Evolutionary conservation across 2,888 invertebrate genomes (phyloP).

Genomic region (Drosophila kuntzei): DNA sequence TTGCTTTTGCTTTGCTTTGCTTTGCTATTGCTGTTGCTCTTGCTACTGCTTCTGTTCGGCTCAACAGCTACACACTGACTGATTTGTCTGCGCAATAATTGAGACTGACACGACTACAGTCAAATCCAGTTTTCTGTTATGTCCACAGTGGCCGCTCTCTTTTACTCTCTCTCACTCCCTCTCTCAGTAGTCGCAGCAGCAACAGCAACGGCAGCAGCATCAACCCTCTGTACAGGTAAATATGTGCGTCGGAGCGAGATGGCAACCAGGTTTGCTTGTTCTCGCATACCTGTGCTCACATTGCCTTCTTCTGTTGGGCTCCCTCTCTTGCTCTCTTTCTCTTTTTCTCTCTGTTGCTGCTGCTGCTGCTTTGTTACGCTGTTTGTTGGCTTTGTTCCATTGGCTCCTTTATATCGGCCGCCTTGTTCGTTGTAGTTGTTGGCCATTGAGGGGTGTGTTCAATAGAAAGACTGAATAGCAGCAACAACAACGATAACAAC

Average conservation of each 20-base stretch:
- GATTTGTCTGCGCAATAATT: conserved; percentile 77
- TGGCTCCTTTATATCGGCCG: conserved; percentile 79
- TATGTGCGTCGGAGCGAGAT: conserved; percentile 49
- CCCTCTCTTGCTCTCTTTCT: conserved; percentile 40
- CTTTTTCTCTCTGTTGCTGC: conserved; percentile 44
- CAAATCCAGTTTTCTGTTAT: conserved; percentile 69
- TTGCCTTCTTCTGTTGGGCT: conserved; percentile 25
- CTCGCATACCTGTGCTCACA: conserved; percentile 50
- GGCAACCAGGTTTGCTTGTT: conserved; percentile 29
- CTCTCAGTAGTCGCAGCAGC: conserved; percentile 16
- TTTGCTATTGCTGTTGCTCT: conserved; percentile 45
- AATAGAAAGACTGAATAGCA: conserved; percentile 76
- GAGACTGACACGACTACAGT: conserved; percentile 76
- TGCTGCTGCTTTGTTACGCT: conserved; percentile 58
- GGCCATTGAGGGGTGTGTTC: conserved; percentile 81
- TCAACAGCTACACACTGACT: conserved; percentile 81
- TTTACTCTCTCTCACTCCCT: conserved; percentile 15
- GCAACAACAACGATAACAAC: conserved; percentile 51
- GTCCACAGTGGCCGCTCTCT: conserved; percentile 24
- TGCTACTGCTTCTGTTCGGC: conserved; percentile 71
- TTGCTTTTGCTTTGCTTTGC: conserved; percentile 23
- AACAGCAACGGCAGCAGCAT: conserved; percentile 13
- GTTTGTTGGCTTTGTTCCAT: conserved; percentile 78
- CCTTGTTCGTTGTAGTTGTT: conserved; percentile 79
- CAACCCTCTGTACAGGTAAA: conserved; percentile 56